phyloP scores from a whole-genome alignment of 2,888 invertebrate genomes.

The Xestia rhomboidea region DNA sequence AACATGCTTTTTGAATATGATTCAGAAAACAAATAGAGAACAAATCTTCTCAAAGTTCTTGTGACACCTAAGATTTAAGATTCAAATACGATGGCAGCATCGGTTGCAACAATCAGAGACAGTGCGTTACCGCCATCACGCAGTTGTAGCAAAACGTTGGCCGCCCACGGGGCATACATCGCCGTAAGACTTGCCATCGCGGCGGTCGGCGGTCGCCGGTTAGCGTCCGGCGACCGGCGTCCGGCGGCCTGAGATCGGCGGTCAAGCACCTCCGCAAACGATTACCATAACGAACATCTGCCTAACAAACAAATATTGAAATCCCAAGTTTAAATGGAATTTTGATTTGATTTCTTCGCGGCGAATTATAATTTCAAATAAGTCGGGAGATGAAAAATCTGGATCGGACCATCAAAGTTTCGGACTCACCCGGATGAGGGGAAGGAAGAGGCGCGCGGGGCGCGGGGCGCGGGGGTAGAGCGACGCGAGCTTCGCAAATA shows the following conservation, averaged over 20 bases:
- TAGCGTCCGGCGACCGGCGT: constrained; percentile 6
- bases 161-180: background rate
- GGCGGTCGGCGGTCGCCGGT: background rate
- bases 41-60: background rate
- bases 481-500: constrained; percentile 70
- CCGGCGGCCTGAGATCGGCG: constrained; percentile 30
- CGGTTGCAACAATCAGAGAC: background rate
- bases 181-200: constrained; percentile 2
- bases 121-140: constrained; percentile 4
- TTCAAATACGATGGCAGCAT: background rate
- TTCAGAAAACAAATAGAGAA: background rate
- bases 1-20: background rate
- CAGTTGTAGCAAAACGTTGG: constrained; percentile 16
- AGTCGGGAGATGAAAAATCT: constrained; percentile 89
- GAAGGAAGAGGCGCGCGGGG: constrained; percentile 25
- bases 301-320: constrained; percentile 87
- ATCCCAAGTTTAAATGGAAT: constrained; percentile 89
- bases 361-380: constrained; percentile 89
- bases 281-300: constrained; percentile 79
- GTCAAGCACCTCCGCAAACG: constrained; percentile 65
- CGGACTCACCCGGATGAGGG: constrained; percentile 70
- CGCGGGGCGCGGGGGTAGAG: constrained; percentile 6
- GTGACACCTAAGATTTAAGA: background rate
- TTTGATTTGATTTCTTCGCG: constrained; percentile 89
- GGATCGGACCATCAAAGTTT: constrained; percentile 88